Evolutionary conservation across 1,140 invertebrate species (phyloP), one percentile per base, ranked within the genome.

Genomic region (Idris sp.): DNA sequence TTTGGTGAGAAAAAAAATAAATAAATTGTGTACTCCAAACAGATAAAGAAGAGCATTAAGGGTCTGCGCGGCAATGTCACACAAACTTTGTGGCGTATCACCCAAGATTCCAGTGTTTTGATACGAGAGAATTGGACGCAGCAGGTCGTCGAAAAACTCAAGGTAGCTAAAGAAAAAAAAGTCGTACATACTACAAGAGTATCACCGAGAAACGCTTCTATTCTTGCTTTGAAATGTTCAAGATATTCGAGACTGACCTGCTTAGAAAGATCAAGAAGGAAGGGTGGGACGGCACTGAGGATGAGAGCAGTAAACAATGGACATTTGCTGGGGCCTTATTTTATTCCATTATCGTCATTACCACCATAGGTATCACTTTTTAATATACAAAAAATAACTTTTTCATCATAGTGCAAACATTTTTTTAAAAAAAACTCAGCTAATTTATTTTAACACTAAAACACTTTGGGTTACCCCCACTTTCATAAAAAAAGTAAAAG

Each of bases 261-360:
- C 86, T 97, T 43, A 89, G 90, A 65, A 93, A 94, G 73, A 96
- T 97, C 89, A 95, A 94, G 77, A 92, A 94, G 41, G 91, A 95
- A 31, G 97, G 97, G 2, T 98, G 96, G 93, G 95, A 98, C 83
- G 96, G 97, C 33, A 92, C 91, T 74, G 95, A 97, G 85, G 92
- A 93, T 69, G 87, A 88, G 4, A 88, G 91, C 6, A 91, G 90
- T 68, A 91, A 92, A 43, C 95, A 96, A 81, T 97, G 96, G 96
- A 96, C 94, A 1, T 95, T 96, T 79, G 91, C 93, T 8, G 97
- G 96, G 1, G 94, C 96, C 0, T 90, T 98, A 2, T 97, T 98
- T 85, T 99, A 99, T 87, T 98, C 96, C 59, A 96, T 99, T 76
- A 98, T 98, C 77, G 96, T 98, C 38, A 98, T 98, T 79, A 98